These are phyloP conservation scores for Coregonus suidteri DNA, from an alignment of 2,797 vertebrate genomes.

Conservation along the genomic window DNA sequence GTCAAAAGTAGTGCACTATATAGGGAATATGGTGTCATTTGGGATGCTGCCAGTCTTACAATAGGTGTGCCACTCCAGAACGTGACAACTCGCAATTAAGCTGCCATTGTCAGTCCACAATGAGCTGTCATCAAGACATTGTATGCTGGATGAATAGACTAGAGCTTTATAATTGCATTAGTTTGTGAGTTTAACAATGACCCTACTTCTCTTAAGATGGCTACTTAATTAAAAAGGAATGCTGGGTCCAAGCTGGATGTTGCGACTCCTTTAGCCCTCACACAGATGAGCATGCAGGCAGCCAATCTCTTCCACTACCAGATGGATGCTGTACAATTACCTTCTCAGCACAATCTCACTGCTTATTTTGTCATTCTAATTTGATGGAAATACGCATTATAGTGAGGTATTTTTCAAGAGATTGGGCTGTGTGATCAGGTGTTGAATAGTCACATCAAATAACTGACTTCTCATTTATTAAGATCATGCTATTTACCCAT, in stretches of 20 bases:
- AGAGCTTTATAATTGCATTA: constrained; percentile 72
- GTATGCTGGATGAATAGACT: constrained; percentile 75
- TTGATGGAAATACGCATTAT: no score
- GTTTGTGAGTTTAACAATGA: constrained; percentile 72
- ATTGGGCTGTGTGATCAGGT: neutral
- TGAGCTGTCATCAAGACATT: constrained; percentile 71
- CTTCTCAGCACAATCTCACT: neutral
- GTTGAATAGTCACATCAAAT: neutral
- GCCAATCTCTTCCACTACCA: no score
- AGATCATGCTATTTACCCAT: neutral
- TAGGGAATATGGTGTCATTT: no score
- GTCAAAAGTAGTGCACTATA: no score
- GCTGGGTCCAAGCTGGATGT: constrained; percentile 62
- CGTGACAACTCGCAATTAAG: constrained; percentile 71
- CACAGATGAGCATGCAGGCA: neutral
- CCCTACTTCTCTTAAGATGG: constrained; percentile 63
- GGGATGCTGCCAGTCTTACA: constrained; percentile 4
- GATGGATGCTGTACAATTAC: no score
- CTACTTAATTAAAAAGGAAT: constrained; percentile 75
- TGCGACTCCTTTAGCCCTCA: constrained; percentile 12
- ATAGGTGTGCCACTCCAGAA: constrained; percentile 62
- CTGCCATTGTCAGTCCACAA: constrained; percentile 69
- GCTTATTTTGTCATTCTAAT: no score
- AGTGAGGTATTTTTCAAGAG: neutral
- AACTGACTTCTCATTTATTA: constrained; percentile 6